phyloP scores from a whole-genome alignment of 2,797 vertebrate genomes.

The Cyprinodon diabolis region DNA sequence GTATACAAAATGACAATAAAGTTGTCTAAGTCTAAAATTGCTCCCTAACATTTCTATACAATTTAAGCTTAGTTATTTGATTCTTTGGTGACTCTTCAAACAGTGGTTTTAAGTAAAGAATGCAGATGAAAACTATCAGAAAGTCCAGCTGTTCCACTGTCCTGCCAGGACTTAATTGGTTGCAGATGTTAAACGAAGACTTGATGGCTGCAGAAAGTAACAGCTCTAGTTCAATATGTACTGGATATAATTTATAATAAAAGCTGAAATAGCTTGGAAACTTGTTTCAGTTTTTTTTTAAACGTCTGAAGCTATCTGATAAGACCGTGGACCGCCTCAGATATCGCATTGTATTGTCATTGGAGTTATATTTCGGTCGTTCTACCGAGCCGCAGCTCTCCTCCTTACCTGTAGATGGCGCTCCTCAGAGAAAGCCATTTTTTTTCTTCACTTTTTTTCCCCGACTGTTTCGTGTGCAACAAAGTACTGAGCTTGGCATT shows the following conservation, averaged over 20 bases:
- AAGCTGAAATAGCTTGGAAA: background rate
- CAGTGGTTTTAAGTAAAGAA: no score
- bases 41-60: no score
- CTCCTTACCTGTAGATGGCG: constrained; percentile 69
- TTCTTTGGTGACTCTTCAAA: no score
- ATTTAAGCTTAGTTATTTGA: no score
- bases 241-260: background rate
- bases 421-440: constrained; percentile 19
- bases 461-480: constrained; percentile 67
- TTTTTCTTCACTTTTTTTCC: constrained; percentile 7
- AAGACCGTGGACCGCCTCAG: no score
- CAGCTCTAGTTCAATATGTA: background rate
- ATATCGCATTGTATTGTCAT: background rate
- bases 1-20: no score
- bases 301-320: background rate
- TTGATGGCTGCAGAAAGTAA: no score
- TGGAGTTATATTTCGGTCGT: background rate
- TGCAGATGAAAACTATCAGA: no score
- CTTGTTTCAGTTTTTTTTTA: background rate
- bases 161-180: no score
- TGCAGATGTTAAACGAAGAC: no score
- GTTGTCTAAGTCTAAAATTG: no score
- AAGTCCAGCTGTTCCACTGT: no score
- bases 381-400: constrained; percentile 35
- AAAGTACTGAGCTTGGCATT: constrained; percentile 63